A percentile compares a stretch with the other conserved stretches of the same genome.
Conservation (phyloP, 2,113 vertebrate genomes). For the Pantherophis guttatus region DNA sequence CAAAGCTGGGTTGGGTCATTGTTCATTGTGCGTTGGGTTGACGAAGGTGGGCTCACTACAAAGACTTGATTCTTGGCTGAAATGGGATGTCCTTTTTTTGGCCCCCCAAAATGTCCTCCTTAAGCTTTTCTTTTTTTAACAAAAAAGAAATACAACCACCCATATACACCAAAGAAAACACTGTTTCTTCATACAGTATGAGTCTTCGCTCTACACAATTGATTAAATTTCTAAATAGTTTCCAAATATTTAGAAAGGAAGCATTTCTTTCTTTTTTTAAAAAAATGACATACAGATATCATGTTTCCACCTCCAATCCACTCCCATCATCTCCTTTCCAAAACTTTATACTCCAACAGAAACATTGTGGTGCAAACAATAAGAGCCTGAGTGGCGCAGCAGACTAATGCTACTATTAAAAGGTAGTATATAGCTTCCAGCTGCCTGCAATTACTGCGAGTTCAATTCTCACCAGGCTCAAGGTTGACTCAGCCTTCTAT, state of each 20-base stretch:
- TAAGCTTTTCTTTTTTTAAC: conserved; percentile 54
- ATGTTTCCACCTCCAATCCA: background rate
- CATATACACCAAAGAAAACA: background rate
- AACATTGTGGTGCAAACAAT: background rate
- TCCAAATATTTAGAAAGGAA: background rate
- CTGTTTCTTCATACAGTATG: conserved; percentile 26
- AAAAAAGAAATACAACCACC: conserved; percentile 23
- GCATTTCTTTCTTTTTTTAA: background rate
- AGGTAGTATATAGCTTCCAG: too few relatives aligned
- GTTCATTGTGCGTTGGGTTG: conserved; percentile 64
- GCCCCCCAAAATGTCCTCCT: conserved; percentile 69
- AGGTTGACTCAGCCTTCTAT: too few relatives aligned
- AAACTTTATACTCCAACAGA: conserved; percentile 24
- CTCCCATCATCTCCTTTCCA: background rate
- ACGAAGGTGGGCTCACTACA: conserved; percentile 66
- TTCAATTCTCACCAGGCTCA: too few relatives aligned
- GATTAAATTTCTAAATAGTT: conserved; percentile 4
- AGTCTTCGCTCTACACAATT: conserved; percentile 53
- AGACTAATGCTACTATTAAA: too few relatives aligned
- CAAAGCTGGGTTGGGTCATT: conserved; percentile 65
- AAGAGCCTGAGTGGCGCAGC: too few relatives aligned
- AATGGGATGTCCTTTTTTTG: conserved; percentile 62
- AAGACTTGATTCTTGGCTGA: conserved; percentile 74
- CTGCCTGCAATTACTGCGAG: too few relatives aligned
- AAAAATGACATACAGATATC: conserved; percentile 28